phyloP scores from a whole-genome alignment of 2,888 invertebrate genomes.

The Monopis laevigella region DNA sequence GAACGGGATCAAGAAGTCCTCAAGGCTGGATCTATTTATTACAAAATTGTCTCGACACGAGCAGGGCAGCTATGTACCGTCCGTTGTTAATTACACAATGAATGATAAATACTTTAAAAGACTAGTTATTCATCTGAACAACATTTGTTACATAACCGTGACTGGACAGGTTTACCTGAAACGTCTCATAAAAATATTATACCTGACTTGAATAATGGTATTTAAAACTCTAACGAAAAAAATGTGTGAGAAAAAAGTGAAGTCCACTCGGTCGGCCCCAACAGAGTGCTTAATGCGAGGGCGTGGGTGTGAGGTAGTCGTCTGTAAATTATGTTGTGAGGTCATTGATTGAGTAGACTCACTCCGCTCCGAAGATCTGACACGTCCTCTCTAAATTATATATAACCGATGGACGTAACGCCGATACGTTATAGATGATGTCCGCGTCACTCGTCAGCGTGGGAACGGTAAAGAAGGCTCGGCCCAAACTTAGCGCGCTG shows the following conservation, averaged over 20 bases:
- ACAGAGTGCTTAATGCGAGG: constrained; percentile 27
- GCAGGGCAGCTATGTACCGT: background rate
- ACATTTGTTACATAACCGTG: constrained; percentile 1
- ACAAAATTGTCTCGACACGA: constrained; percentile 29
- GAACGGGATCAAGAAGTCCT: constrained; percentile 54
- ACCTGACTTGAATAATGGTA: background rate
- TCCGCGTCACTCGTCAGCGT: background rate
- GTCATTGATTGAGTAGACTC: constrained; percentile 45
- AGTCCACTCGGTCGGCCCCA: constrained; percentile 1
- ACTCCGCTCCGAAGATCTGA: constrained; percentile 6
- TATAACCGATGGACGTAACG: constrained; percentile 3
- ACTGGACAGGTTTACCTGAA: background rate
- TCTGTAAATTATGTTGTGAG: constrained; percentile 47
- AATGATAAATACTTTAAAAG: background rate
- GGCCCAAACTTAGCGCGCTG: background rate
- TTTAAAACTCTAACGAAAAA: constrained; percentile 3
- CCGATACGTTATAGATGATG: background rate
- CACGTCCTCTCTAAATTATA: constrained; percentile 8
- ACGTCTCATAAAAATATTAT: background rate
- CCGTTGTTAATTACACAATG: constrained; percentile 7
- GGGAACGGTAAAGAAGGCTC: too few species aligned
- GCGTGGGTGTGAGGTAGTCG: constrained; percentile 52
- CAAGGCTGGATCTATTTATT: constrained; percentile 61
- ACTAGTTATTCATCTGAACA: too few species aligned
- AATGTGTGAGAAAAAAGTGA: constrained; percentile 9